Evolutionary conservation across 2,888 invertebrate genomes (phyloP).

Genomic region (Rosalia funebris): DNA sequence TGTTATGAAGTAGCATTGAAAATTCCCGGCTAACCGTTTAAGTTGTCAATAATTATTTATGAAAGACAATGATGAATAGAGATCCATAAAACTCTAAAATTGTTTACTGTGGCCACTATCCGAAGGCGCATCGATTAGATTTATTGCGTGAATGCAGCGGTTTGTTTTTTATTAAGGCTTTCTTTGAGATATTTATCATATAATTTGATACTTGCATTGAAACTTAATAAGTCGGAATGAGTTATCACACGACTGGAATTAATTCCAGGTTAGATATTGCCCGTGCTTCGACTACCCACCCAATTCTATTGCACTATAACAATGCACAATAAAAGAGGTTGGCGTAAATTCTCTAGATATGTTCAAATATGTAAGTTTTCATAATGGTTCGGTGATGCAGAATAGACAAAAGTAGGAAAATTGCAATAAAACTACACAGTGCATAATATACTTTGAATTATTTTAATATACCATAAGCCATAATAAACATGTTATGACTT

Average conservation of each 20-base stretch:
- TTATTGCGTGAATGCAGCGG: conserved; percentile 22
- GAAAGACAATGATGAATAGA: conserved; percentile 36
- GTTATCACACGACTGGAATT: conserved; percentile 13
- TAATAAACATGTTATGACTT: too few relatives aligned
- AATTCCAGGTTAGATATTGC: conserved; percentile 20
- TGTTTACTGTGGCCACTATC: conserved; percentile 23
- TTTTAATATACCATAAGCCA: too few relatives aligned
- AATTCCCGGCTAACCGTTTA: conserved; percentile 24
- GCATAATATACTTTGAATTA: too few relatives aligned
- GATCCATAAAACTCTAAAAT: conserved; percentile 26
- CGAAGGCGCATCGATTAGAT: conserved; percentile 21
- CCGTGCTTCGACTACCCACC: background rate
- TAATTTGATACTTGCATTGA: conserved; percentile 22
- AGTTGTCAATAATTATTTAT: conserved; percentile 38
- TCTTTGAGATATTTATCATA: conserved; percentile 21
- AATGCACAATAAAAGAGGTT: too few relatives aligned
- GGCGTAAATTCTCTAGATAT: too few relatives aligned
- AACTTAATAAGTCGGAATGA: conserved; percentile 19
- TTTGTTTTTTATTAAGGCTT: conserved; percentile 12
- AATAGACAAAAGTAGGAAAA: too few relatives aligned
- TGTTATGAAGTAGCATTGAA: conserved; percentile 22
- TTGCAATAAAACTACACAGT: too few relatives aligned
- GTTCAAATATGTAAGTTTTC: too few relatives aligned
- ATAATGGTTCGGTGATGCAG: too few relatives aligned
- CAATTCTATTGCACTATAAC: background rate